These are phyloP conservation scores for Arrhamphus sclerolepis DNA, from an alignment of 2,797 vertebrate species.

Conservation along the genomic window DNA sequence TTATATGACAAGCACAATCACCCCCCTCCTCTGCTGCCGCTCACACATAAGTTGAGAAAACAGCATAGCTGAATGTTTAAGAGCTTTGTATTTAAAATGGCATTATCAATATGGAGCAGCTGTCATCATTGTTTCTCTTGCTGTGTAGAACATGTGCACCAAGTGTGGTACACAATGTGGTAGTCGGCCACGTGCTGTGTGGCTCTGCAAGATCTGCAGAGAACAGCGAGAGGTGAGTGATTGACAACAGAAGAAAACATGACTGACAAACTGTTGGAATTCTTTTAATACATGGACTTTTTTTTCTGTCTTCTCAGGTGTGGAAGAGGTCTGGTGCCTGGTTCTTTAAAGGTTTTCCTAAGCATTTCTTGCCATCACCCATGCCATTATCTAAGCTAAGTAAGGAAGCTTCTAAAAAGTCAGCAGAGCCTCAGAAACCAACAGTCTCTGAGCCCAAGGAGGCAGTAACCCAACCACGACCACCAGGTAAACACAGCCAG, in stretches of 20 bases:
- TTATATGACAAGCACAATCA: conserved; percentile 1
- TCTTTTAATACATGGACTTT: not conserved
- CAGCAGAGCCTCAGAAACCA: conserved; percentile 47
- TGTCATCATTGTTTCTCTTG: conserved; percentile 41
- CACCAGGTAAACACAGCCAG: conserved; percentile 46
- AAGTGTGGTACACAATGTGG: conserved; percentile 92
- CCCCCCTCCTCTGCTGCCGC: conserved; percentile 1
- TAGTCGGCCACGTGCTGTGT: conserved; percentile 88
- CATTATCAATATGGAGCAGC: conserved; percentile 10
- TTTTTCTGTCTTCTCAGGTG: conserved; percentile 79
- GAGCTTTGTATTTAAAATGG: conserved; percentile 3
- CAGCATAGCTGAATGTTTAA: conserved; percentile 2
- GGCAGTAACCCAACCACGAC: conserved; percentile 36
- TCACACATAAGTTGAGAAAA: conserved; percentile 8
- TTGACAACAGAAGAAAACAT: not conserved
- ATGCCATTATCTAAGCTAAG: conserved; percentile 89
- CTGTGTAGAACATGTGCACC: conserved; percentile 90
- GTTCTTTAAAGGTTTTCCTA: conserved; percentile 98
- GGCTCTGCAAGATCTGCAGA: conserved; percentile 98
- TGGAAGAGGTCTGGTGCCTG: conserved; percentile 98
- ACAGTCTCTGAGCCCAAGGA: conserved; percentile 60
- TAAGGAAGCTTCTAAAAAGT: conserved; percentile 53
- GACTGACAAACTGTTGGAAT: not conserved
- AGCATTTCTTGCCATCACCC: conserved; percentile 90
- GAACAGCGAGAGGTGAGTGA: conserved; percentile 95